A percentile compares a stretch with the other conserved stretches of the same genome.
These are phyloP conservation scores for Sepiola atlantica DNA, from an alignment of 2,888 invertebrate genomes.

Conservation along the genomic window DNA sequence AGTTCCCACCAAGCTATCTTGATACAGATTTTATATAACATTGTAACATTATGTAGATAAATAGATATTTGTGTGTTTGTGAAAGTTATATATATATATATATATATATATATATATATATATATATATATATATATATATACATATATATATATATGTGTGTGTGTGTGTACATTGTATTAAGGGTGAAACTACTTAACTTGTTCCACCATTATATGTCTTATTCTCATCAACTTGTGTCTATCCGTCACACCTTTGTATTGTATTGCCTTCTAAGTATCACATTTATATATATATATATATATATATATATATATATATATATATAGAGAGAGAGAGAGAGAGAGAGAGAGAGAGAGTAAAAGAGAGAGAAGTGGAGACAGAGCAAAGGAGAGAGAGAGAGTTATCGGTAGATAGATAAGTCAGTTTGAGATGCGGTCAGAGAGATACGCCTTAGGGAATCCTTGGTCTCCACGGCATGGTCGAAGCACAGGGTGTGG, in stretches of 20 bases:
- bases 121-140: not conserved
- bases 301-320: not conserved
- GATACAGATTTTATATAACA: too few species aligned
- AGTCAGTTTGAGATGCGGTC: not conserved
- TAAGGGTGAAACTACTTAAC: too few species aligned
- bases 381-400: too few species aligned
- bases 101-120: not conserved
- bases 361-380: not conserved
- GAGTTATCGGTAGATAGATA: not conserved
- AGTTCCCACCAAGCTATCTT: too few species aligned
- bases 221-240: too few species aligned
- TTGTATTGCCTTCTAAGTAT: too few species aligned
- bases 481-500: conserved; percentile 32
- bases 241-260: too few species aligned
- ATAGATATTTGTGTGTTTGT: too few species aligned
- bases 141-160: not conserved
- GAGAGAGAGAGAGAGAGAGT: not conserved
- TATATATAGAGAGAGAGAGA: not conserved
- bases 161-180: too few species aligned
- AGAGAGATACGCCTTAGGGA: not conserved
- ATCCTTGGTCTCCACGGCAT: not conserved
- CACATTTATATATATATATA: not conserved
- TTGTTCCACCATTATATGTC: too few species aligned
- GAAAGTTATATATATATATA: not conserved
- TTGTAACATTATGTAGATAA: too few species aligned